These are phyloP conservation scores for Pristis pectinata DNA, from an alignment of 2,797 vertebrate genomes.

Conservation along the genomic window DNA sequence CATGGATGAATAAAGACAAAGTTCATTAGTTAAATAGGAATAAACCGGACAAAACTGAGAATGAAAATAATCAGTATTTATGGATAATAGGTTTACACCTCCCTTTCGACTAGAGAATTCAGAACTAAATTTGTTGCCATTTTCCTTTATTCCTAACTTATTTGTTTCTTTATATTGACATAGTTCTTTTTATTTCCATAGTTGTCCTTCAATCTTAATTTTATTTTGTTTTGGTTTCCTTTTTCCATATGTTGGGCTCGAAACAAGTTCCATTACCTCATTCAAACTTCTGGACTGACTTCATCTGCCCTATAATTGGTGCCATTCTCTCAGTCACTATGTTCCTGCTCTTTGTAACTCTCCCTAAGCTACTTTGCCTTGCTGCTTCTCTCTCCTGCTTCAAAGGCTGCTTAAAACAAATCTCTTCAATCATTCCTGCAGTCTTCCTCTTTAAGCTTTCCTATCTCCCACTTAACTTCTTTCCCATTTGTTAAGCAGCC, in stretches of 20 bases:
- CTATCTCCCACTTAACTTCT: background rate
- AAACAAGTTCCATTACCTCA: background rate
- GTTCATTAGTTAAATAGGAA: background rate
- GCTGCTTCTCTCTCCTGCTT: background rate
- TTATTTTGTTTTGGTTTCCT: background rate
- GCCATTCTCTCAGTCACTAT: background rate
- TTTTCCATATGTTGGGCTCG: background rate
- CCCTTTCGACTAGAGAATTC: background rate
- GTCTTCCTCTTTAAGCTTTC: background rate
- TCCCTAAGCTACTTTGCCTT: background rate
- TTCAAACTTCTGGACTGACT: background rate
- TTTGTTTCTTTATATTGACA: background rate
- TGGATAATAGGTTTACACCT: background rate
- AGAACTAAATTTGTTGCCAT: background rate
- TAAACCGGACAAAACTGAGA: background rate
- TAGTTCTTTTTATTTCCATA: background rate
- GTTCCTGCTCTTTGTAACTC: background rate
- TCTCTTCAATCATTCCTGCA: conserved; percentile 6
- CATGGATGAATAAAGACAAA: no score
- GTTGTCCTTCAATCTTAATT: background rate
- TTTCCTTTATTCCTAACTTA: background rate
- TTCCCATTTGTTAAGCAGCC: background rate
- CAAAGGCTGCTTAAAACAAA: background rate
- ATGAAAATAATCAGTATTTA: background rate
- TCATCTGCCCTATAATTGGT: background rate